Base-by-base conservation (phyloP, 1,140 invertebrate species). In the Hyphantria cunea region DNA sequence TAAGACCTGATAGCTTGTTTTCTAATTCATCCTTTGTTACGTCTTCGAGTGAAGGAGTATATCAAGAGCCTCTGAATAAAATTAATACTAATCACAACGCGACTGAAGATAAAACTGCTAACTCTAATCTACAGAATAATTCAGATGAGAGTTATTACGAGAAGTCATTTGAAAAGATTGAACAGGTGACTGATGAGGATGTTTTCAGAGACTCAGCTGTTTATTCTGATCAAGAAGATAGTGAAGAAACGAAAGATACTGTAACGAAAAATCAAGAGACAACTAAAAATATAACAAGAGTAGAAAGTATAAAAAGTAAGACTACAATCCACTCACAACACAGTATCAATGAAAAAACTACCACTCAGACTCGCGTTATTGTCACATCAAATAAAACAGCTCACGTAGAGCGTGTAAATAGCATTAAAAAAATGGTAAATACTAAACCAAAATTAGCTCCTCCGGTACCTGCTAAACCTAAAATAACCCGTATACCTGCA, bases 161-260 rank as follows among this genome's bases (percentile, higher is more conserved):
- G 78, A 93, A 93, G 63, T 94, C 94, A 0, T 96, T 96, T 80
- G 95, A 96, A 75, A 94, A 93, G 6, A 95, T 96, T 14, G 95
- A 96, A 78, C 80, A 91, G 44, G 61, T 92, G 3, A 84, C 76
- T 77, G 93, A 93, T 73, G 93, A 94, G 55, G 95, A 95, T 62
- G 92, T 93, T 0, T 96, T 96, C 75, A 92, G 96, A 72, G 96
- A 97, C 80, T 96, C 95, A 73, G 96, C 96, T 70, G 95, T 96
- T 77, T 97, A 96, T 73, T 96, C 95, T 52, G 96, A 97, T 69
- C 91, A 90, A 66, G 91, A 92, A 55, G 91, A 92, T 14, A 44
- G 14, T 13, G 79, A 84, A 10, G 84, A 88, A 25, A 44, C n/a
- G 6, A 44, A 44, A 44, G 41, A 44, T 12, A 44, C n/a, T 12